These are phyloP conservation scores for Cottoperca gobio DNA, from an alignment of 2,797 vertebrate species.

Conservation along the genomic window DNA sequence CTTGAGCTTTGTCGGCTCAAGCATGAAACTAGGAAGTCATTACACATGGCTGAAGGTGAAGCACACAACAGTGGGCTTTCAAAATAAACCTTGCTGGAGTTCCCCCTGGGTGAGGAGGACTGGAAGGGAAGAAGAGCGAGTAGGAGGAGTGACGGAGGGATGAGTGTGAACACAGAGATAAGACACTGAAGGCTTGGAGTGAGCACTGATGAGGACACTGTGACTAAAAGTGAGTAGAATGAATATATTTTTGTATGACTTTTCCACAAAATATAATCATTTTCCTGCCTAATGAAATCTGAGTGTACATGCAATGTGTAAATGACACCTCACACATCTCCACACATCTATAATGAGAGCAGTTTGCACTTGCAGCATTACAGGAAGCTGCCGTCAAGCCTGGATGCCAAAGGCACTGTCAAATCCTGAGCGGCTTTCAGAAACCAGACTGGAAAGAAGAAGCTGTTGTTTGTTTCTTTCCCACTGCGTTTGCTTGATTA, in stretches of 20 bases:
- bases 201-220: conserved; percentile 34
- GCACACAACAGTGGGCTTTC: conserved; percentile 7
- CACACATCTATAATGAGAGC: conserved; percentile 55
- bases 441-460: conserved; percentile 26
- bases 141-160: conserved; percentile 25
- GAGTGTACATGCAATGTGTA: conserved; percentile 4
- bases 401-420: conserved; percentile 36
- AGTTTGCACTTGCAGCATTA: conserved; percentile 46
- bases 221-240: conserved; percentile 57
- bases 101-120: conserved; percentile 39
- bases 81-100: conserved; percentile 31
- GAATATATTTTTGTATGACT: neutral
- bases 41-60: conserved; percentile 10
- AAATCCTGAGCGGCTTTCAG: conserved; percentile 40
- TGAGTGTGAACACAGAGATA: conserved; percentile 22
- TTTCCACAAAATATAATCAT: neutral
- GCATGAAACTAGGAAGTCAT: conserved; percentile 42
- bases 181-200: conserved; percentile 14
- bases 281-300: conserved; percentile 12
- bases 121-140: conserved; percentile 1
- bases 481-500: conserved; percentile 56
- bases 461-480: conserved; percentile 53
- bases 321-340: conserved; percentile 39
- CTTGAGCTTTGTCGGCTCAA: conserved; percentile 27
- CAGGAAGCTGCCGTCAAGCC: conserved; percentile 40